Evolutionary conservation across 1,140 invertebrate genomes (phyloP).

Genomic region (Calliphora vicina): DNA sequence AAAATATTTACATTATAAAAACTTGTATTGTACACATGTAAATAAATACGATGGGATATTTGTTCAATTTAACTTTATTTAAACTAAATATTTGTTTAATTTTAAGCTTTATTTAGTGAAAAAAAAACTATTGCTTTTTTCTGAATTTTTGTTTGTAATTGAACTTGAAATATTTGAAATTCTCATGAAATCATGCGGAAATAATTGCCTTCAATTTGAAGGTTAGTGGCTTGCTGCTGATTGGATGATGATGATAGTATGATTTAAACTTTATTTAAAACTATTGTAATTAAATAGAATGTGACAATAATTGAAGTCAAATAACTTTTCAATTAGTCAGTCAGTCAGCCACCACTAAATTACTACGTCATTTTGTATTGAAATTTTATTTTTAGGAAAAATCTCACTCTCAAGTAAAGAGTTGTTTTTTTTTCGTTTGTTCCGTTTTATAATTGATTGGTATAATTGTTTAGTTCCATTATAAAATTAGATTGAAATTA

Average conservation of each 20-base stretch:
- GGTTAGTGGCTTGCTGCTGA: background rate
- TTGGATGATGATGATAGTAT: too few relatives aligned
- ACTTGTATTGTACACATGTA: too few relatives aligned
- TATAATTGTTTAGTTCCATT: too few relatives aligned
- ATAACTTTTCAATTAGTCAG: background rate
- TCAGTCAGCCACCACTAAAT: background rate
- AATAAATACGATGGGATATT: too few relatives aligned
- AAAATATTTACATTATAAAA: background rate
- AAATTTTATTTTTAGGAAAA: too few relatives aligned
- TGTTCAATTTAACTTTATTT: too few relatives aligned
- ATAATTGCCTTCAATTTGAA: conserved; percentile 32
- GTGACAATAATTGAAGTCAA: background rate
- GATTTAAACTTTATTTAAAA: background rate
- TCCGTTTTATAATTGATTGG: too few relatives aligned
- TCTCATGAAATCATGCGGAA: conserved; percentile 31
- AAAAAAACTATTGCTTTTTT: background rate
- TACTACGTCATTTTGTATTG: too few relatives aligned
- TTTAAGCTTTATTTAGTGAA: background rate
- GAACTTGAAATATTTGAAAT: conserved; percentile 35
- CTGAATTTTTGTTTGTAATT: background rate
- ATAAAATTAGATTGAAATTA: too few relatives aligned
- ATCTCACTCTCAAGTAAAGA: too few relatives aligned
- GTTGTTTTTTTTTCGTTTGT: too few relatives aligned
- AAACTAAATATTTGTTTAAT: background rate
- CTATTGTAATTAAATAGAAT: background rate